These are phyloP conservation scores for Dasysyrphus tricinctus DNA, from an alignment of 2,888 invertebrate genomes.

Conservation along the genomic window DNA sequence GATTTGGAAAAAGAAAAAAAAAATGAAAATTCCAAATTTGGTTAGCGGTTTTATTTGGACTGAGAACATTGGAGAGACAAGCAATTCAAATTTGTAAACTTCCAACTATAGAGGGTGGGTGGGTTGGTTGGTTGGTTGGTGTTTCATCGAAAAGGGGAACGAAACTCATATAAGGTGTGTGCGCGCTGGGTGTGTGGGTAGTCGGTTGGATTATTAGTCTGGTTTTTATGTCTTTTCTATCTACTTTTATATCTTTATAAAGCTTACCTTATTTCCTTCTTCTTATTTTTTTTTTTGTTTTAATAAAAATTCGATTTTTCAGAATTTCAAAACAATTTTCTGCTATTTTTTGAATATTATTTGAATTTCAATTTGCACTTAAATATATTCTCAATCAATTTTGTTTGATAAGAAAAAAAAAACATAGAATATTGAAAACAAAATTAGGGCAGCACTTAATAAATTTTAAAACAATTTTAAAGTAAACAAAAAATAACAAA, in stretches of 20 bases:
- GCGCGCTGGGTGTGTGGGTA: slow-evolving; percentile 38
- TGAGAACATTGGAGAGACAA: slow-evolving; percentile 49
- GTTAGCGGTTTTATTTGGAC: slow-evolving; percentile 38
- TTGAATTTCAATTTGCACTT: slow-evolving; percentile 14
- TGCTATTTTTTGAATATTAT: background rate
- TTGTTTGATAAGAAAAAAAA: background rate
- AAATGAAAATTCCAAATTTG: slow-evolving; percentile 68
- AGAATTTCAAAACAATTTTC: background rate
- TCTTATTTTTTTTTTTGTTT: no score
- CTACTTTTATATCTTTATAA: slow-evolving; percentile 18
- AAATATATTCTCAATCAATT: background rate
- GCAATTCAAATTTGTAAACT: slow-evolving; percentile 65
- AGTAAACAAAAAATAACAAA: background rate
- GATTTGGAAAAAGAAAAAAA: slow-evolving; percentile 67
- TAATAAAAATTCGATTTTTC: slow-evolving; percentile 23
- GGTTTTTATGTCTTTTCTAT: slow-evolving; percentile 44
- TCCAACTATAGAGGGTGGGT: background rate
- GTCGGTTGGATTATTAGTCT: slow-evolving; percentile 65
- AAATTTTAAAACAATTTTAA: background rate
- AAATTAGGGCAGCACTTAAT: slow-evolving; percentile 32
- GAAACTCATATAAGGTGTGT: slow-evolving; percentile 45
- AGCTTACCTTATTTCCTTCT: slow-evolving; percentile 60
- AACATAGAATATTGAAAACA: background rate
- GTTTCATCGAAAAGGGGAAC: slow-evolving; percentile 42
- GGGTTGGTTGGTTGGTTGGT: slow-evolving; percentile 28